phyloP scores from a whole-genome alignment of 2,113 vertebrate species.

The Limnothrissa miodon region DNA sequence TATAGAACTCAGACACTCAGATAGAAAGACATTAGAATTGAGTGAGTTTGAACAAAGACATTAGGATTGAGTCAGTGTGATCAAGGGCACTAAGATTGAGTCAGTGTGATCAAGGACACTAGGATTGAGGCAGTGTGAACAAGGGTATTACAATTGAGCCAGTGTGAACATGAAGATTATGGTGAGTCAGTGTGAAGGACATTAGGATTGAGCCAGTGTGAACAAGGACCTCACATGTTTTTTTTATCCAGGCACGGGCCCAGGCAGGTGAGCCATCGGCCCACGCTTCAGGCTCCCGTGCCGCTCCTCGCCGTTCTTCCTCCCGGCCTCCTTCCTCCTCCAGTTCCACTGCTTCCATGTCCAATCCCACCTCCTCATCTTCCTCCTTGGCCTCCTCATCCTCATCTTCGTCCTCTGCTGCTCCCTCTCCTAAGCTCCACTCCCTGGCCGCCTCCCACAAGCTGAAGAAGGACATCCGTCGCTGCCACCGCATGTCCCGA shows the following conservation, averaged over 20 bases:
- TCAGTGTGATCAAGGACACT: not conserved
- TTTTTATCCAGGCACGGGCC: slow-evolving; percentile 75
- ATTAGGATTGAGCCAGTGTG: not conserved
- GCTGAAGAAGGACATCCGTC: slow-evolving; percentile 96
- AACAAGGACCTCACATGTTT: slow-evolving; percentile 6
- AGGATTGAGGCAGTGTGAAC: not conserved
- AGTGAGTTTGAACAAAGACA: not conserved
- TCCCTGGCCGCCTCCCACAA: slow-evolving; percentile 89
- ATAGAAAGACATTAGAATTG: too few relatives aligned
- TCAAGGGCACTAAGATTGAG: too few relatives aligned
- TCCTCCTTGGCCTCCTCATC: slow-evolving; percentile 54
- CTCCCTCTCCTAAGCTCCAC: slow-evolving; percentile 86
- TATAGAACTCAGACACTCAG: too few relatives aligned
- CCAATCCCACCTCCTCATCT: slow-evolving; percentile 50
- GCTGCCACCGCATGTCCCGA: slow-evolving; percentile 95
- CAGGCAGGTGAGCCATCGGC: slow-evolving; percentile 77
- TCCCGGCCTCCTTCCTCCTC: slow-evolving; percentile 28
- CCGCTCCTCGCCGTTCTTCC: slow-evolving; percentile 64
- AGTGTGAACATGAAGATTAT: slow-evolving; percentile 12
- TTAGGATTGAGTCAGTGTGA: too few relatives aligned
- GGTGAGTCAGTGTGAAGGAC: too few relatives aligned
- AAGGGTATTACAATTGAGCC: not conserved
- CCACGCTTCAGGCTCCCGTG: slow-evolving; percentile 77
- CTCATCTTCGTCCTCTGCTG: slow-evolving; percentile 55
- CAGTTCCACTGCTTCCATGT: slow-evolving; percentile 21